Conservation (phyloP, 2,888 invertebrate species). For the Onchidella celtica region DNA sequence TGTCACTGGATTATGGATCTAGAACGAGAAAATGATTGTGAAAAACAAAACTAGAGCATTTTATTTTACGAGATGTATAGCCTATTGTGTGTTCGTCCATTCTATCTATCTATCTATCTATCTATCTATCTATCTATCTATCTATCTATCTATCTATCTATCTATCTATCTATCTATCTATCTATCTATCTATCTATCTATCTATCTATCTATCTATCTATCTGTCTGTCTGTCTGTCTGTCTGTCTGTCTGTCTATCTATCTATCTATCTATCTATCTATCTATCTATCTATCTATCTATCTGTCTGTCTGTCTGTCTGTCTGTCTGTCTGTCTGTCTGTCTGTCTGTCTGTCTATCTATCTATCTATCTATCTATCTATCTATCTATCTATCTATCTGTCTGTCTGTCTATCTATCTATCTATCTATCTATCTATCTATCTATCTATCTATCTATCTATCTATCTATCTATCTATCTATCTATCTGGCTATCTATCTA, state of each 20-base stretch:
- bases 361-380: neutral
- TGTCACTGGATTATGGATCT: no score
- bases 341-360: no score
- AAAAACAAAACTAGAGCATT: no score
- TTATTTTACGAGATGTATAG: no score
- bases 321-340: neutral
- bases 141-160: constrained; percentile 20
- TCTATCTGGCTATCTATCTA: no score
- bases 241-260: no score
- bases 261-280: neutral
- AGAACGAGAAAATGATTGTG: no score
- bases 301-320: neutral
- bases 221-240: no score
- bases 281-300: constrained; percentile 6
- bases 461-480: constrained; percentile 11
- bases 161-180: constrained; percentile 8
- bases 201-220: constrained; percentile 1
- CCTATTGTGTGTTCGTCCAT: no score
- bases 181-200: constrained; percentile 20
- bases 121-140: constrained; percentile 29
- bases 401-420: no score
- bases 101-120: constrained; percentile 10
- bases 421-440: neutral
- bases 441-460: constrained; percentile 11
- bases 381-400: constrained; percentile 3